Evolutionary conservation across 2,797 vertebrate genomes (phyloP).

Genomic region (Onychomys torridus): DNA sequence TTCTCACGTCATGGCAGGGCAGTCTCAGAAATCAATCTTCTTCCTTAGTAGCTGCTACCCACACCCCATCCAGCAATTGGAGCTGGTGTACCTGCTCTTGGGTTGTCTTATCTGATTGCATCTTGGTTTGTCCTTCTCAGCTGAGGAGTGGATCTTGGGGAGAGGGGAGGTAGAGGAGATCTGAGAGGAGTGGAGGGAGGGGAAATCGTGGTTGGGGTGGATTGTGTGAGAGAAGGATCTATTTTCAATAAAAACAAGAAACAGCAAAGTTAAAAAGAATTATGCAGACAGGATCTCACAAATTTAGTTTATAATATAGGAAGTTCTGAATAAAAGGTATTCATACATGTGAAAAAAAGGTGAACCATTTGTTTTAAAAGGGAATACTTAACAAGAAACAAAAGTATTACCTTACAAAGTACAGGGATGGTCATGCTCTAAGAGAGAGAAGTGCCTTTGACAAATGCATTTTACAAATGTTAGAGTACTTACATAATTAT

Average conservation of each 20-base stretch:
- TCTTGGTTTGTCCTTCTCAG: no score
- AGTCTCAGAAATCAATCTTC: not conserved
- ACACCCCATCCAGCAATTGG: no score
- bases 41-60: not conserved
- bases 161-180: no score
- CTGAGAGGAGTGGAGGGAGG: no score
- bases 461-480: not conserved
- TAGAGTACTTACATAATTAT: not conserved
- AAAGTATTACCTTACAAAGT: not conserved
- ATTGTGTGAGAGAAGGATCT: no score
- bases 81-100: no score
- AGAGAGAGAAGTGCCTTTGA: no score
- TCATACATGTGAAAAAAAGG: not conserved
- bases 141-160: no score
- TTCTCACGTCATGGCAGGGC: not conserved
- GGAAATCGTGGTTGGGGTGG: no score
- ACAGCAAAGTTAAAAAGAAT: not conserved
- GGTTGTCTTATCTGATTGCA: no score
- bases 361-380: not conserved
- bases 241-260: no score
- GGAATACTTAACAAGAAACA: not conserved
- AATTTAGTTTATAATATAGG: not conserved
- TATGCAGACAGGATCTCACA: not conserved
- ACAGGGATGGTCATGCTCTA: not conserved
- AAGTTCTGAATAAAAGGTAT: constrained; percentile 40